These are phyloP conservation scores for Seira ritae DNA, from an alignment of 2,888 invertebrate species.

Conservation along the genomic window DNA sequence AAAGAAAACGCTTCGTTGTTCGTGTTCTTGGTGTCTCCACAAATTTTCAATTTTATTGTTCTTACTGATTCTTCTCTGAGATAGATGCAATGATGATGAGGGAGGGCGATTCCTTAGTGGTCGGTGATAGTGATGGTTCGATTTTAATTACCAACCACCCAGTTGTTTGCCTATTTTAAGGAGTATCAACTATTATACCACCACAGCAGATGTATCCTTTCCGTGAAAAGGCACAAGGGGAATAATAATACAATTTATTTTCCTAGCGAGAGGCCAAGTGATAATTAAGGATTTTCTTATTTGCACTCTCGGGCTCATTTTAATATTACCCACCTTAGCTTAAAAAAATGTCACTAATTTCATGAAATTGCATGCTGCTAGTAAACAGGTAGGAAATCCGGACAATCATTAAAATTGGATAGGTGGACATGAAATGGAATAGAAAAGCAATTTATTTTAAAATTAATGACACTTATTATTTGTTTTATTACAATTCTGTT, in stretches of 20 bases:
- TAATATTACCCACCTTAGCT: neutral
- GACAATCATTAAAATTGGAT: too few relatives aligned
- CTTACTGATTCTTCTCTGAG: conserved; percentile 38
- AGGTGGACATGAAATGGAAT: too few relatives aligned
- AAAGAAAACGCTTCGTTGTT: conserved; percentile 36
- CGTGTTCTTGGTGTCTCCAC: conserved; percentile 15
- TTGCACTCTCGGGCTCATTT: neutral
- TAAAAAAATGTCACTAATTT: too few relatives aligned
- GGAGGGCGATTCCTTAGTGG: conserved; percentile 33
- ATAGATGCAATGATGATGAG: conserved; percentile 40
- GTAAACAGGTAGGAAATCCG: too few relatives aligned
- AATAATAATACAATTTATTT: too few relatives aligned
- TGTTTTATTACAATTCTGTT: too few relatives aligned
- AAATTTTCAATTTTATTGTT: conserved; percentile 59
- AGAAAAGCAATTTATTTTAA: neutral
- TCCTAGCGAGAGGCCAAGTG: neutral
- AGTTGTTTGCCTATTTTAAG: conserved; percentile 43
- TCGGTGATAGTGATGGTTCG: conserved; percentile 26
- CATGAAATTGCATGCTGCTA: too few relatives aligned
- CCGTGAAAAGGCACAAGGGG: too few relatives aligned
- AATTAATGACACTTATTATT: too few relatives aligned
- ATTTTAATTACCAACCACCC: conserved; percentile 59
- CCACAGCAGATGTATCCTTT: too few relatives aligned
- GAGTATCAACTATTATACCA: too few relatives aligned
- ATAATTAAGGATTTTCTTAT: neutral